These are phyloP conservation scores for Toxotes jaculatrix DNA, from an alignment of 2,113 vertebrate species.

Conservation along the genomic window DNA sequence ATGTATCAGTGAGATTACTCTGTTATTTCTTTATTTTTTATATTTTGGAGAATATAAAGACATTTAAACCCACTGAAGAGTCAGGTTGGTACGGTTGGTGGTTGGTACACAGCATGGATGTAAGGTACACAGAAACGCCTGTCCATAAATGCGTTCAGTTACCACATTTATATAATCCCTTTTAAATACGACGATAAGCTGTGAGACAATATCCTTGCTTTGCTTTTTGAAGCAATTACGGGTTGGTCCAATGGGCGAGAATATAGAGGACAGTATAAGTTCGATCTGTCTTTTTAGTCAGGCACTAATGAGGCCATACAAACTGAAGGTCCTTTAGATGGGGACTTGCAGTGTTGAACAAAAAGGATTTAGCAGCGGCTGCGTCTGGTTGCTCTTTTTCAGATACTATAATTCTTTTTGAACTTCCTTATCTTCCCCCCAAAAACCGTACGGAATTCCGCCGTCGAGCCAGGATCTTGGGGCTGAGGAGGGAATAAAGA, in stretches of 20 bases:
- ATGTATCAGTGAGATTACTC: too few relatives aligned
- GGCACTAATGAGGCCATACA: slow-evolving; percentile 46
- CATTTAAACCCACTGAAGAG: too few relatives aligned
- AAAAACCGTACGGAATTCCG: not conserved
- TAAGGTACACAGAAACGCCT: slow-evolving; percentile 3
- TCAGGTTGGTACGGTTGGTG: too few relatives aligned
- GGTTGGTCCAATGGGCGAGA: rapidly evolving
- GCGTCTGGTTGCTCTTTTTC: not conserved
- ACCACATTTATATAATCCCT: rapidly evolving
- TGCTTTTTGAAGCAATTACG: not conserved
- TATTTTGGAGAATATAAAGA: too few relatives aligned
- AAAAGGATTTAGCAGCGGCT: slow-evolving; percentile 63
- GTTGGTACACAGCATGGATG: not conserved
- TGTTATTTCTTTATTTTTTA: too few relatives aligned
- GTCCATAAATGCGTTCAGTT: slow-evolving; percentile 11
- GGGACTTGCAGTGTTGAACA: slow-evolving; percentile 53
- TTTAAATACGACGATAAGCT: rapidly evolving
- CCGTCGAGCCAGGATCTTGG: slow-evolving; percentile 8
- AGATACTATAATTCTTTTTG: not conserved
- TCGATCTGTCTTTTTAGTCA: slow-evolving; percentile 9
- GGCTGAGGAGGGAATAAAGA: slow-evolving; percentile 39
- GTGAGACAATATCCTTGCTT: not conserved
- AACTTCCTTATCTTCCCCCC: not conserved
- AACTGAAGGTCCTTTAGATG: slow-evolving; percentile 48
- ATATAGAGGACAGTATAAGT: not conserved